Base-by-base conservation (phyloP, 2,888 invertebrate genomes). In the Hymenopus coronatus region DNA sequence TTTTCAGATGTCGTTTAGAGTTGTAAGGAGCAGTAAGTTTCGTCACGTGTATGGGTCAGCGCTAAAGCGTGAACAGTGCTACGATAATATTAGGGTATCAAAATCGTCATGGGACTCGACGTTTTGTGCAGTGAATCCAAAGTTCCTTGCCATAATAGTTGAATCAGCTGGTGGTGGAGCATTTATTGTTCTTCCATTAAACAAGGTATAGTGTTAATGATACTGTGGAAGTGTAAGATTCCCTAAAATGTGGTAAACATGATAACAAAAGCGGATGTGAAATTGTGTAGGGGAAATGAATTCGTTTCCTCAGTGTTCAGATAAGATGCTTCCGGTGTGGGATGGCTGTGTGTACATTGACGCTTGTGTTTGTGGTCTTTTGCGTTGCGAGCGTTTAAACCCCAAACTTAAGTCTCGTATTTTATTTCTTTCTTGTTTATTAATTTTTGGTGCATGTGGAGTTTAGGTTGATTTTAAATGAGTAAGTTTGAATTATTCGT, bases 51-150 rank as follows among this genome's bases (percentile, higher is more conserved):
- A 96, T 93, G 98, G 98, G 91, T 97, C 97, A 93, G 96, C 98
- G 92, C 94, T 97, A 92, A 98, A 98, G 94, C 96, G 99, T 93
- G 99, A 99, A 93, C 98, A 98, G 94, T 99, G 99, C 94, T 99
- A 98, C 94, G 99, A 99, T 94, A 98, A 98, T 94, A 97, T 99
- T 92, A 95, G 98, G 93, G 98, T 99, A 91, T 98, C 98, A 91
- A 98, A 99, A 94, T 98, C 98, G 93, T 98, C 99, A 88, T 99
- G 99, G 97, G 99, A 99, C 93, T 98, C 98, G 90, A 98, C 98
- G 91, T 99, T 99, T 94, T 99, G 99, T 95, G 98, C 98, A 91
- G 99, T 99, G 92, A 99, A 99, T 94, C 99, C 99, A 87, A 99
- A 98, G 94, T 99, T 98, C 94, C 94, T 99, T 93, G 99, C 99